A percentile compares a stretch with the other conserved stretches of the same genome.
These are phyloP conservation scores for Magallana gigas DNA, from an alignment of 1,140 invertebrate species.

Conservation along the genomic window DNA sequence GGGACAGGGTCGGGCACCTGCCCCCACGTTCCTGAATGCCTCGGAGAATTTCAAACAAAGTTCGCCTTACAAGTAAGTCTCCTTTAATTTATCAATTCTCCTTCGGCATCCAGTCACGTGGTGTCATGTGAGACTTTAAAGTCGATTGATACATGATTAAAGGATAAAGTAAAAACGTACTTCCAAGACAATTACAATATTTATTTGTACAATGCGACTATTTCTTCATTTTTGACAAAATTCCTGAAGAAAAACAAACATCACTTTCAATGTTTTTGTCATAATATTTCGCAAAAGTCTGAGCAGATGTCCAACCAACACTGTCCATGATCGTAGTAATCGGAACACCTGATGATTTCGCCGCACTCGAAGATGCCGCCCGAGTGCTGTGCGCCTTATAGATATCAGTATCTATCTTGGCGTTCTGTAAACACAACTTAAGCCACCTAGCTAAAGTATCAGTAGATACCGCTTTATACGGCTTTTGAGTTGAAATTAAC, in stretches of 20 bases:
- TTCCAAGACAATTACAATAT: background rate
- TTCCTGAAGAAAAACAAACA: background rate
- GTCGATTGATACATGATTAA: background rate
- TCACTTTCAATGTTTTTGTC: constrained; percentile 10
- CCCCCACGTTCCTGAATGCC: constrained; percentile 13
- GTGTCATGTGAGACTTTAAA: constrained; percentile 27
- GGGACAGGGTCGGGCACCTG: constrained; percentile 13
- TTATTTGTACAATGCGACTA: background rate
- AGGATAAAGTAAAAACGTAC: background rate
- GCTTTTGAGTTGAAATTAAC: too few relatives aligned
- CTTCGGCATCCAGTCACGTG: constrained; percentile 22
- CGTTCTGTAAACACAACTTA: too few relatives aligned
- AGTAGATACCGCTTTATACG: too few relatives aligned
- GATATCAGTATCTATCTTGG: too few relatives aligned
- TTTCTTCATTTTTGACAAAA: background rate
- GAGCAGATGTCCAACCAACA: constrained; percentile 49
- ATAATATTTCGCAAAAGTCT: constrained; percentile 56
- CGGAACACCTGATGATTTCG: constrained; percentile 4
- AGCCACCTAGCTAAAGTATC: too few relatives aligned
- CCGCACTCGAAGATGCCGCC: too few relatives aligned
- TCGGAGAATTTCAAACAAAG: constrained; percentile 16
- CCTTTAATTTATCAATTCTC: constrained; percentile 23
- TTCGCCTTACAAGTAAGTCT: background rate
- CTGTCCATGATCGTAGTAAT: constrained; percentile 15
- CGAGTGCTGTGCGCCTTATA: too few relatives aligned